phyloP scores from a whole-genome alignment of 1,140 invertebrate genomes.

The Dreissena rostriformis region DNA sequence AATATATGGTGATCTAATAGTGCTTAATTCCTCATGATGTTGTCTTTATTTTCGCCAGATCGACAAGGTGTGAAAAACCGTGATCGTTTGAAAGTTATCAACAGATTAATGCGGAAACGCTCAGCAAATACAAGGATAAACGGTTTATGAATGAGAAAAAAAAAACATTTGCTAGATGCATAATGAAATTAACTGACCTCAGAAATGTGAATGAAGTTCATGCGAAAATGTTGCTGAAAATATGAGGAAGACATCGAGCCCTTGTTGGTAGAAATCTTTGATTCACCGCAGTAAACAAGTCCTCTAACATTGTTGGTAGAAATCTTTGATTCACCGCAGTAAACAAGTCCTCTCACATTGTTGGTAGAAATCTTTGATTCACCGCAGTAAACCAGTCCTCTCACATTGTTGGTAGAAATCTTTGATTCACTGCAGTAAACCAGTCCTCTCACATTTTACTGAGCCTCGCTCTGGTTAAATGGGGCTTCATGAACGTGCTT shows the following conservation, averaged over 20 bases:
- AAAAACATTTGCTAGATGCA: conserved; percentile 72
- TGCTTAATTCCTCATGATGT: conserved; percentile 72
- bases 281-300: conserved; percentile 62
- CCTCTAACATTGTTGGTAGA: conserved; percentile 72
- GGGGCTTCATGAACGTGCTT: too few relatives aligned
- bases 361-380: conserved; percentile 78
- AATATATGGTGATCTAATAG: conserved; percentile 72
- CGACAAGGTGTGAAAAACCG: conserved; percentile 62
- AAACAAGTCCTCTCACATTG: too few relatives aligned
- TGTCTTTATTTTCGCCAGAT: conserved; percentile 77
- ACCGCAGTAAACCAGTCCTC: conserved; percentile 54
- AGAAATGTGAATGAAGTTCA: conserved; percentile 78
- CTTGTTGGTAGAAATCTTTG: conserved; percentile 77
- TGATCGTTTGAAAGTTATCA: conserved; percentile 68
- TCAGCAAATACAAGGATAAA: conserved; percentile 68
- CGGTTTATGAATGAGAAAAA: conserved; percentile 71
- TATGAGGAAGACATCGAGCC: conserved; percentile 77
- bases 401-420: conserved; percentile 74
- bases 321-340: conserved; percentile 74
- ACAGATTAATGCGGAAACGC: conserved; percentile 72
- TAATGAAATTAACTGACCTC: conserved; percentile 78
- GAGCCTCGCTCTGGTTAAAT: too few relatives aligned
- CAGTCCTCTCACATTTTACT: too few relatives aligned
- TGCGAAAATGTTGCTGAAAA: conserved; percentile 77
- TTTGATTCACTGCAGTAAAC: too few relatives aligned